These are phyloP conservation scores for Chelon auratus DNA, from an alignment of 2,797 vertebrate genomes.

Conservation along the genomic window DNA sequence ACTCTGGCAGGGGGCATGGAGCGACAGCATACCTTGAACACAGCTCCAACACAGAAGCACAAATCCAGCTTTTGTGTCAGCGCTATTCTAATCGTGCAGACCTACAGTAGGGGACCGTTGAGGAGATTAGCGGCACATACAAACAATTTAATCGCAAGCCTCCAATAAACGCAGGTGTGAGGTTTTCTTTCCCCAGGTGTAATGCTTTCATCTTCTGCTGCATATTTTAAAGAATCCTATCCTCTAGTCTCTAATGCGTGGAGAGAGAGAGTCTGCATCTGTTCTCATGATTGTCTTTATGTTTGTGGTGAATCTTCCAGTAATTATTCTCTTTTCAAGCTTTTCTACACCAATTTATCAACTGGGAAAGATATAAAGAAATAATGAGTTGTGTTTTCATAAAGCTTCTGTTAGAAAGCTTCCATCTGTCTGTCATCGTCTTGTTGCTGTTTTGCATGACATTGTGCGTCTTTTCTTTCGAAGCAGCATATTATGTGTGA, in stretches of 20 bases:
- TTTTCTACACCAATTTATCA: conserved; percentile 19
- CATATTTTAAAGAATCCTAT: conserved; percentile 34
- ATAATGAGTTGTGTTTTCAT: conserved; percentile 24
- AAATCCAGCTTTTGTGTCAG: background rate
- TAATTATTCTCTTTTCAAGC: conserved; percentile 43
- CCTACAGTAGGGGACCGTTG: background rate
- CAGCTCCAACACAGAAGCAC: no score
- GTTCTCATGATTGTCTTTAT: conserved; percentile 3
- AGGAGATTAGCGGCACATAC: conserved; percentile 38
- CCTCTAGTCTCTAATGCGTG: conserved; percentile 17
- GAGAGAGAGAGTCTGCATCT: conserved; percentile 12
- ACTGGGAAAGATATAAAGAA: background rate
- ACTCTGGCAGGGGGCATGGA: no score
- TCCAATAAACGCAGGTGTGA: conserved; percentile 15
- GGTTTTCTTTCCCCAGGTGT: conserved; percentile 4
- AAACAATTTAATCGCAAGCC: conserved; percentile 29
- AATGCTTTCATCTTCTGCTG: conserved; percentile 37
- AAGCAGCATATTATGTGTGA: background rate
- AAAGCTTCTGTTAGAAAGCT: background rate
- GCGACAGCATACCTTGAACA: no score
- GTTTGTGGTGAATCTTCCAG: conserved; percentile 3
- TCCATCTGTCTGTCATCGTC: conserved; percentile 22
- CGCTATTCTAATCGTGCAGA: conserved; percentile 7
- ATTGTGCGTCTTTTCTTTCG: conserved; percentile 15
- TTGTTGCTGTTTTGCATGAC: conserved; percentile 6